Percentiles rank a stretch among this genome's conserved stretches.
These are phyloP conservation scores for Panurus biarmicus DNA, from an alignment of 2,113 vertebrate genomes.

Conservation along the genomic window DNA sequence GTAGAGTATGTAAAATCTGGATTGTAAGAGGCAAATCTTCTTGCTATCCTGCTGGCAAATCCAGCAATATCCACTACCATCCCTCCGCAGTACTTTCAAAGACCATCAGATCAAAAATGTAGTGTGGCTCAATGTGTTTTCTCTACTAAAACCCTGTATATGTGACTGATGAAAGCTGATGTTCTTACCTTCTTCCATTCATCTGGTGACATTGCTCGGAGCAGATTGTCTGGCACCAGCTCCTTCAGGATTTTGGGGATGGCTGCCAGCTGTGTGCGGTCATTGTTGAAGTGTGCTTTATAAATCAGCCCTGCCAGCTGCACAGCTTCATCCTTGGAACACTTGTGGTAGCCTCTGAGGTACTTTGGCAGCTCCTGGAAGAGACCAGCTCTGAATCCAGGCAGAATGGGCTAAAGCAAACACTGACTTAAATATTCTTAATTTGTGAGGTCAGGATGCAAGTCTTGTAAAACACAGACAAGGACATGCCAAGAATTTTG, in stretches of 20 bases:
- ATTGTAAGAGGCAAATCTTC: background rate
- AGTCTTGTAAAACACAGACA: background rate
- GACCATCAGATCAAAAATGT: background rate
- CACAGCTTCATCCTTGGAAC: slow-evolving; percentile 81
- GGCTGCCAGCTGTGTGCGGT: slow-evolving; percentile 73
- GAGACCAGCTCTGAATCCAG: background rate
- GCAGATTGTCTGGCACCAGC: slow-evolving; percentile 83
- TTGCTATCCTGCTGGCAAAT: background rate
- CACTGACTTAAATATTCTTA: background rate
- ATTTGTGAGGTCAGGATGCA: background rate
- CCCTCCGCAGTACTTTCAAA: background rate
- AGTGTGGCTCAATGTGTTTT: background rate
- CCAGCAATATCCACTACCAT: background rate
- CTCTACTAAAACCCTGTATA: background rate
- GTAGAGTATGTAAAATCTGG: background rate
- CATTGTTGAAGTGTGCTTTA: slow-evolving; percentile 73
- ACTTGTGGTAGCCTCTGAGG: slow-evolving; percentile 88
- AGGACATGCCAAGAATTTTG: background rate
- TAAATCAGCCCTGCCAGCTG: slow-evolving; percentile 85
- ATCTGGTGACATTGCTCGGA: slow-evolving; percentile 78
- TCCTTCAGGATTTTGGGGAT: slow-evolving; percentile 86
- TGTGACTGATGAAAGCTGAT: background rate
- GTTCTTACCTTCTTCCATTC: slow-evolving; percentile 91
- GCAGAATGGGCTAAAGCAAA: background rate
- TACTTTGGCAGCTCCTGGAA: slow-evolving; percentile 92